phyloP scores from a whole-genome alignment of 2,113 vertebrate species.

The Bagarius yarrelli region DNA sequence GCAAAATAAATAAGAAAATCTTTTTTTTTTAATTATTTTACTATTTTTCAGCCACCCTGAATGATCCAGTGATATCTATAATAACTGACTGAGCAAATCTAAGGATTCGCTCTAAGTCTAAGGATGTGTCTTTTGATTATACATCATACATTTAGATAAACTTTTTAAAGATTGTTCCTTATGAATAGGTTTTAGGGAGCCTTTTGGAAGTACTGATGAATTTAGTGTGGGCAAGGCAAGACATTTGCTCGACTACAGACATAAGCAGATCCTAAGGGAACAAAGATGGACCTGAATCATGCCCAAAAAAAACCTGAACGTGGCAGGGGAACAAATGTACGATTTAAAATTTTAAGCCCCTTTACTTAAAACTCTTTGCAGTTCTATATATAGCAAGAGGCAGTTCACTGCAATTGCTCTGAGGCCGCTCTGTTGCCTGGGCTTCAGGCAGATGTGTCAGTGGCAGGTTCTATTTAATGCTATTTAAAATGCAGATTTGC shows the following conservation, averaged over 20 bases:
- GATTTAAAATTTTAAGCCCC: constrained; percentile 56
- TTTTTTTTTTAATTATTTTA: neutral
- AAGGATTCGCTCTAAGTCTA: neutral
- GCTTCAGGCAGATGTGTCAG: constrained; percentile 44
- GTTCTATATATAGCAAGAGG: constrained; percentile 54
- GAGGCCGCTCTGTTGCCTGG: constrained; percentile 32
- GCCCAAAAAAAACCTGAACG: constrained; percentile 42
- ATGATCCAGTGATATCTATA: constrained; percentile 15
- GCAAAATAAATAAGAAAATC: constrained; percentile 13
- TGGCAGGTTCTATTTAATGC: constrained; percentile 36
- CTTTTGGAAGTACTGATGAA: constrained; percentile 5
- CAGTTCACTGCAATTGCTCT: constrained; percentile 33
- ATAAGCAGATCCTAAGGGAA: constrained; percentile 50
- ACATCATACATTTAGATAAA: neutral
- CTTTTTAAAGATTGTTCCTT: neutral
- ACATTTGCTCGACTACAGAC: constrained; percentile 30
- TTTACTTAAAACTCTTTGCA: constrained; percentile 48
- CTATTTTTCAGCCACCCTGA: neutral
- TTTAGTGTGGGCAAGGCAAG: constrained; percentile 21
- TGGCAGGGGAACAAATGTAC: constrained; percentile 49
- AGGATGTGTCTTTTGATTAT: constrained; percentile 10
- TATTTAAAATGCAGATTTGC: constrained; percentile 36
- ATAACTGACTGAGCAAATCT: neutral
- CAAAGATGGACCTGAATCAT: constrained; percentile 48
- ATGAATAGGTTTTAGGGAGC: neutral